Conservation (phyloP, 2,113 vertebrate genomes). For the Oryzias melastigma region DNA sequence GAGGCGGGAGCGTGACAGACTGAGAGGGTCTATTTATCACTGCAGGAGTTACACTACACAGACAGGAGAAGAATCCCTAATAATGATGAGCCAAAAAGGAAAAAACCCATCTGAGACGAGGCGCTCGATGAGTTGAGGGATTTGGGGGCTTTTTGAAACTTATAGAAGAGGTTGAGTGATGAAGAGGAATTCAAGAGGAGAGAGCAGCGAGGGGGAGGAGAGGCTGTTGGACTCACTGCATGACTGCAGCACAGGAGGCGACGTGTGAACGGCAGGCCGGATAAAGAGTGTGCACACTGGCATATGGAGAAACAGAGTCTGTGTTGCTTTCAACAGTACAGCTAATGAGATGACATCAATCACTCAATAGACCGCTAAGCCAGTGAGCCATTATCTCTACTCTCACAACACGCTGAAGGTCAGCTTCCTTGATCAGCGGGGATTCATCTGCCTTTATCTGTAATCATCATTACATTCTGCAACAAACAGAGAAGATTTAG, state of each 20-base stretch:
- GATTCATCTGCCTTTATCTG: constrained; percentile 12
- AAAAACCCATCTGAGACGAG: constrained; percentile 44
- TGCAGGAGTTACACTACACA: constrained; percentile 43
- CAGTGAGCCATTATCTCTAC: constrained; percentile 46
- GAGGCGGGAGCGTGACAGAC: constrained; percentile 12
- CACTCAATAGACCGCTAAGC: constrained; percentile 40
- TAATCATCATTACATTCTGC: constrained; percentile 25
- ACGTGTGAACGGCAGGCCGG: constrained; percentile 6
- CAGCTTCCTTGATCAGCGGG: constrained; percentile 33
- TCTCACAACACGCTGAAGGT: constrained; percentile 50
- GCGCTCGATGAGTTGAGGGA: constrained; percentile 66
- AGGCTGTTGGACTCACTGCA: constrained; percentile 19
- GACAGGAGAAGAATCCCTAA: constrained; percentile 57
- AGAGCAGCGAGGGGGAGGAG: constrained; percentile 29
- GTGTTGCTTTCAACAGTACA: constrained; percentile 33
- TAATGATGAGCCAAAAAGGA: constrained; percentile 49
- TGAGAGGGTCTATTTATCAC: constrained; percentile 32
- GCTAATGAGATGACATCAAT: constrained; percentile 69
- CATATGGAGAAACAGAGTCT: constrained; percentile 25
- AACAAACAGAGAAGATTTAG: not conserved
- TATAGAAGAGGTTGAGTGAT: constrained; percentile 55
- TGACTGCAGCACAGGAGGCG: constrained; percentile 11
- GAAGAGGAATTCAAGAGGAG: constrained; percentile 33
- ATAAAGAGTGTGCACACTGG: constrained; percentile 18
- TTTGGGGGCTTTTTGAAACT: constrained; percentile 56